Evolutionary conservation across 2,888 invertebrate species (phyloP), one percentile per base, ranked within the genome.

Genomic region (Tortrix viridana): DNA sequence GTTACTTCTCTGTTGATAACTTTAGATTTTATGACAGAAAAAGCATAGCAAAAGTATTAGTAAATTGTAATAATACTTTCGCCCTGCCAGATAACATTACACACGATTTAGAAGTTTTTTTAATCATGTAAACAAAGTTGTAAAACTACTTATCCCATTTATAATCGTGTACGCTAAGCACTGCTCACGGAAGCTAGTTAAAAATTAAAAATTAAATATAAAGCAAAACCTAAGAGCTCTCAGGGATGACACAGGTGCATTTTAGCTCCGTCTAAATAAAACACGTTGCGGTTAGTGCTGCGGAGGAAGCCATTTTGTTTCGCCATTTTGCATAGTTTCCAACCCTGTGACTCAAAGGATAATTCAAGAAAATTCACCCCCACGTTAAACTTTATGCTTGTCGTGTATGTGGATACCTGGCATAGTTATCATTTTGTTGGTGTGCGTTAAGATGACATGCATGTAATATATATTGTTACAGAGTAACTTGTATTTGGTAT

Each of bases 171-270:
- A n/a, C 16, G 6, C 14, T 38, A n/a, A 38, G 41, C 16, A 41
- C n/a, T 2, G 41, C 41, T n/a, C 16, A 6, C 4, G 26, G 14
- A 22, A 43, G 38, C 48, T 54, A 48, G 48, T 60, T 37, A 61
- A 63, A 55, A 47, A 59, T 60, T 37, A 61, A 63, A 55, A 47
- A 59, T 63, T 59, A 59, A 63, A 63, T 86, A 82, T 81, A 78
- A 79, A 75, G 73, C 75, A 82, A 84, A 86, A 85, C 84, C 84
- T 81, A 82, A 85, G 80, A 78, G 88, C 89, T 88, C 88, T 89
- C 86, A 89, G 82, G 75, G 68, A 78, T 84, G 88, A 81, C 86
- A 76, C 91, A 91, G 90, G 89, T 91, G 91, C 87, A 89, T 87
- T 86, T 87, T 78, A 84, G 18, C 46, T 44, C 16, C 18, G 55